These are phyloP conservation scores for Acleris holmiana DNA, from an alignment of 2,888 invertebrate species.

Conservation along the genomic window DNA sequence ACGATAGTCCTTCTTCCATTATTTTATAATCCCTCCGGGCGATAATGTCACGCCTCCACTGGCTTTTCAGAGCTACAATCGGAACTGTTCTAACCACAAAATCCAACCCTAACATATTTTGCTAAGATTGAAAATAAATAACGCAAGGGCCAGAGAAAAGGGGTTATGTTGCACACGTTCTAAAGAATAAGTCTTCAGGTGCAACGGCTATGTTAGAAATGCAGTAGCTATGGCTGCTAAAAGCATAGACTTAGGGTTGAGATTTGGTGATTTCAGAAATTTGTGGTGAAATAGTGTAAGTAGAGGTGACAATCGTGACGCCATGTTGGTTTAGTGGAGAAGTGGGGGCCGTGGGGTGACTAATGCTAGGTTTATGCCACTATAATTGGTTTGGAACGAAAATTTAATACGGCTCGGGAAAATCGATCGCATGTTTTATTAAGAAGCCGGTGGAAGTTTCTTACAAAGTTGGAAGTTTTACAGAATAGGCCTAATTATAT, in stretches of 20 bases:
- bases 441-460: conserved; percentile 53
- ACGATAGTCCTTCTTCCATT: conserved; percentile 76
- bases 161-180: conserved; percentile 72
- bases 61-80: conserved; percentile 66
- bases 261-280: conserved; percentile 35
- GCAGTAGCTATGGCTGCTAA: conserved; percentile 45
- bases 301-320: conserved; percentile 80
- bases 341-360: conserved; percentile 67
- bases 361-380: conserved; percentile 77
- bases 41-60: conserved; percentile 81
- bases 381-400: conserved; percentile 78
- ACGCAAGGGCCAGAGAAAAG: conserved; percentile 50
- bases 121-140: conserved; percentile 40
- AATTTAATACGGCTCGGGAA: conserved; percentile 56
- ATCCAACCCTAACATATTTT: conserved; percentile 41
- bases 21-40: conserved; percentile 76
- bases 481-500: conserved; percentile 41
- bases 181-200: conserved; percentile 76
- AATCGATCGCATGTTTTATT: conserved; percentile 72
- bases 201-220: conserved; percentile 47
- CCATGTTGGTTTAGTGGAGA: conserved; percentile 79
- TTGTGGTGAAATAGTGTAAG: conserved; percentile 52
- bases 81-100: conserved; percentile 58
- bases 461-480: conserved; percentile 45
- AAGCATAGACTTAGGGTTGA: conserved; percentile 45